Conservation (phyloP, 2,797 vertebrate genomes). For the Carapus acus region DNA sequence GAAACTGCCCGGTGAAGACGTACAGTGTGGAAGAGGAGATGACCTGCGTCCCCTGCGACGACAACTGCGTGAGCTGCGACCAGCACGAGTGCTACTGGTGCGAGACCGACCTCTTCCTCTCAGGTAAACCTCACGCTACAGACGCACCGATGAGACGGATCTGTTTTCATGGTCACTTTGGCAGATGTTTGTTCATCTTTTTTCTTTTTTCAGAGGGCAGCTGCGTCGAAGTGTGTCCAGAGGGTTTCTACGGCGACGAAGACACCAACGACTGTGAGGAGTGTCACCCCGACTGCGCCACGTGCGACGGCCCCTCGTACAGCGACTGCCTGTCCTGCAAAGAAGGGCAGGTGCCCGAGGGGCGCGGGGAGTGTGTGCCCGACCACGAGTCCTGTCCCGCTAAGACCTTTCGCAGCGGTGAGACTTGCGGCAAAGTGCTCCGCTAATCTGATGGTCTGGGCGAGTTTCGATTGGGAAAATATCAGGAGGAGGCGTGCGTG, state of each 20-base stretch:
- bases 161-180: too few species aligned
- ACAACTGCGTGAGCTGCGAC: conserved; percentile 80
- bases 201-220: conserved; percentile 66
- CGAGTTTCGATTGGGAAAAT: too few species aligned
- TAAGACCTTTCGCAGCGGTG: conserved; percentile 67
- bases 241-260: conserved; percentile 77
- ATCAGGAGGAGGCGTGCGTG: conserved; percentile 60
- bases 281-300: conserved; percentile 77
- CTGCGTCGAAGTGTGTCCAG: conserved; percentile 76
- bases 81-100: conserved; percentile 80
- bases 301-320: conserved; percentile 71
- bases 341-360: conserved; percentile 38
- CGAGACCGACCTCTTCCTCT: conserved; percentile 82
- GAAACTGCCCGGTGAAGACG: conserved; percentile 82
- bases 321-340: conserved; percentile 74
- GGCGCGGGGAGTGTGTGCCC: conserved; percentile 65
- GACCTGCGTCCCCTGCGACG: conserved; percentile 74
- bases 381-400: conserved; percentile 58
- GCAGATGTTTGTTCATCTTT: too few species aligned
- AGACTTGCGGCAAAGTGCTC: conserved; percentile 49
- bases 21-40: conserved; percentile 71
- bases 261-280: conserved; percentile 78
- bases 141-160: background rate
- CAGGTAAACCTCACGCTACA: conserved; percentile 64
- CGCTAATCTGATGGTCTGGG: conserved; percentile 54